Conservation (phyloP, 1,140 invertebrate genomes). For the honey bee (Apis mellifera) region DNA sequence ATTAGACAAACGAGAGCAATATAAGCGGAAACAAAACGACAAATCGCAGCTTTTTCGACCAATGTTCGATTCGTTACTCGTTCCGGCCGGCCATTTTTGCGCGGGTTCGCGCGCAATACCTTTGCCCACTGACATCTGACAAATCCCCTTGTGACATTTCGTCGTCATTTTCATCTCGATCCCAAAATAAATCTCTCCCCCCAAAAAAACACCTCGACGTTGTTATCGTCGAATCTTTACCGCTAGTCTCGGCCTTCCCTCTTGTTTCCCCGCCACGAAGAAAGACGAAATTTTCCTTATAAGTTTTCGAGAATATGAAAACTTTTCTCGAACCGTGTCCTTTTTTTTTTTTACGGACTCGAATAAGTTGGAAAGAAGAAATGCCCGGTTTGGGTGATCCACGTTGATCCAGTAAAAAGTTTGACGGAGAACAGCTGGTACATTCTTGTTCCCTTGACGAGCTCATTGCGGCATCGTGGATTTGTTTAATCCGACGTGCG, state of each 20-base stretch:
- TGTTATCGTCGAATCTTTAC: neutral
- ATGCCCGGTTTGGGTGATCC: neutral
- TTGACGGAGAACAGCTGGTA: neutral
- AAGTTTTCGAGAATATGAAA: neutral
- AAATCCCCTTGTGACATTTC: neutral
- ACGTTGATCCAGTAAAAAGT: neutral
- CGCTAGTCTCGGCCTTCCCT: no score
- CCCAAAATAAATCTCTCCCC: neutral
- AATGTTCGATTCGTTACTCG: neutral
- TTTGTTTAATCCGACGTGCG: neutral
- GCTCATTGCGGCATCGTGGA: neutral
- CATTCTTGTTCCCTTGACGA: neutral
- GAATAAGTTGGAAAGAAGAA: neutral
- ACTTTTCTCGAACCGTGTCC: neutral
- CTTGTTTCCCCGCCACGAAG: no score
- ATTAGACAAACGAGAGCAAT: conserved; percentile 43
- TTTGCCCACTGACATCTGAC: neutral
- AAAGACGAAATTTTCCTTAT: neutral
- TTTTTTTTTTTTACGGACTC: no score
- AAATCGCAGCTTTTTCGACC: conserved; percentile 19
- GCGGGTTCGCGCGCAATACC: neutral
- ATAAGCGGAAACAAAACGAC: conserved; percentile 17
- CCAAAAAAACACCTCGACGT: neutral
- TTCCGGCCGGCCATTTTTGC: neutral
- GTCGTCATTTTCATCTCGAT: neutral